phyloP scores from a whole-genome alignment of 2,888 invertebrate species.

The Exephanes ischioxanthus region DNA sequence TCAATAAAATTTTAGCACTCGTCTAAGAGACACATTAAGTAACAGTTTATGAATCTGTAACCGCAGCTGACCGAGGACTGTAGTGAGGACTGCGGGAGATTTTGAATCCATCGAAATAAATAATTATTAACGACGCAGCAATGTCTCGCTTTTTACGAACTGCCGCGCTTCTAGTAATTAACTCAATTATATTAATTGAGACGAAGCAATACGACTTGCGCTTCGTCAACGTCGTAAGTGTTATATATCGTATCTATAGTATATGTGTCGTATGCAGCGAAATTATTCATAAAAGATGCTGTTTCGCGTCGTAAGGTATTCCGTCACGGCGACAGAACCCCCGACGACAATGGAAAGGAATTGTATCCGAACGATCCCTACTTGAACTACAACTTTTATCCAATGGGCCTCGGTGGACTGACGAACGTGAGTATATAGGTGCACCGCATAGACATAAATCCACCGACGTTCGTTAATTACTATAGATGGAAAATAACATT shows the following conservation, averaged over 20 bases:
- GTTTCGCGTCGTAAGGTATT: constrained; percentile 86
- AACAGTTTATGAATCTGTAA: neutral
- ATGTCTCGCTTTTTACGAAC: constrained; percentile 29
- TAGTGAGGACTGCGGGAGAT: neutral
- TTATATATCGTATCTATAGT: neutral
- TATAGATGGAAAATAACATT: neutral
- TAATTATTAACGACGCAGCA: neutral
- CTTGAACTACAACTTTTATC: constrained; percentile 86
- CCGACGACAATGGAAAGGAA: constrained; percentile 86
- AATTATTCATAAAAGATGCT: neutral
- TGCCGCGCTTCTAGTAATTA: constrained; percentile 49
- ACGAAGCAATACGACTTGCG: constrained; percentile 64
- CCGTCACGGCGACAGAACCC: constrained; percentile 91
- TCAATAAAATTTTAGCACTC: neutral
- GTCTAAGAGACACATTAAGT: neutral
- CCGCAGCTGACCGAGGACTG: constrained; percentile 5
- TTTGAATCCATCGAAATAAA: neutral
- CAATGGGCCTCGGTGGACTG: constrained; percentile 86
- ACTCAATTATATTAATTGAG: constrained; percentile 18
- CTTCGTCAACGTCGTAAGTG: constrained; percentile 74
- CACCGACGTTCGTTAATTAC: neutral
- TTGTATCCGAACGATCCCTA: constrained; percentile 87
- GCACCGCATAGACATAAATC: neutral
- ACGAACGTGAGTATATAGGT: constrained; percentile 71
- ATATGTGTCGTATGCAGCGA: neutral